phyloP scores from a whole-genome alignment of 2,797 vertebrate species.

The Rhinella marina region DNA sequence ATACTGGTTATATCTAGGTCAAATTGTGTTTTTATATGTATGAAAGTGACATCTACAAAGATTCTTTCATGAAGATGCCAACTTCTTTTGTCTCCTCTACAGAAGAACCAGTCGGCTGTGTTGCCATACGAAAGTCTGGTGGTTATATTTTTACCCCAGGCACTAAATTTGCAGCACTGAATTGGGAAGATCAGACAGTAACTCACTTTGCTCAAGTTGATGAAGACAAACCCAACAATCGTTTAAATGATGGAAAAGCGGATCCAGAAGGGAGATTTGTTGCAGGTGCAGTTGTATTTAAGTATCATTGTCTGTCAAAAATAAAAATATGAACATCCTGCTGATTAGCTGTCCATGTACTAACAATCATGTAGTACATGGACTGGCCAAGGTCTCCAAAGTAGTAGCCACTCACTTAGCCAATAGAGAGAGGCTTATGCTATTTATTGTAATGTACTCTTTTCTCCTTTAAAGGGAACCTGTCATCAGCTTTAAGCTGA shows the following conservation, averaged over 20 bases:
- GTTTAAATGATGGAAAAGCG: slow-evolving; percentile 95
- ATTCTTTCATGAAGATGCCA: background rate
- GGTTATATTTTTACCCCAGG: slow-evolving; percentile 86
- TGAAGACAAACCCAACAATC: slow-evolving; percentile 82
- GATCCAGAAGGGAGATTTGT: slow-evolving; percentile 88
- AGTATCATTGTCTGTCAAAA: background rate
- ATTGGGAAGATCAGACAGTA: slow-evolving; percentile 81
- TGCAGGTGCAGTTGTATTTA: slow-evolving; percentile 76
- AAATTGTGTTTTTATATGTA: background rate
- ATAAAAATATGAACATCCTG: background rate
- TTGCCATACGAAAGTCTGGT: slow-evolving; percentile 81
- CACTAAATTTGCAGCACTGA: slow-evolving; percentile 82
- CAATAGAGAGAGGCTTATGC: too few species aligned
- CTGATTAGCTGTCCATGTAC: background rate
- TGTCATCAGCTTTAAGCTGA: too few species aligned
- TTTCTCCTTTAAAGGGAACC: too few species aligned
- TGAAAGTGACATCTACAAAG: background rate
- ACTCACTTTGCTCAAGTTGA: slow-evolving; percentile 77
- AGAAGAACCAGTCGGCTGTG: slow-evolving; percentile 83
- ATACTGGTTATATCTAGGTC: background rate
- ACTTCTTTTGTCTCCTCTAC: background rate
- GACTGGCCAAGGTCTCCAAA: too few species aligned
- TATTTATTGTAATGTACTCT: too few species aligned
- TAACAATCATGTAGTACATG: background rate
- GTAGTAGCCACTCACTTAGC: too few species aligned